Conservation (phyloP, 37 sponge, comb jelly and placozoan genomes). For the Geodia barretti region DNA sequence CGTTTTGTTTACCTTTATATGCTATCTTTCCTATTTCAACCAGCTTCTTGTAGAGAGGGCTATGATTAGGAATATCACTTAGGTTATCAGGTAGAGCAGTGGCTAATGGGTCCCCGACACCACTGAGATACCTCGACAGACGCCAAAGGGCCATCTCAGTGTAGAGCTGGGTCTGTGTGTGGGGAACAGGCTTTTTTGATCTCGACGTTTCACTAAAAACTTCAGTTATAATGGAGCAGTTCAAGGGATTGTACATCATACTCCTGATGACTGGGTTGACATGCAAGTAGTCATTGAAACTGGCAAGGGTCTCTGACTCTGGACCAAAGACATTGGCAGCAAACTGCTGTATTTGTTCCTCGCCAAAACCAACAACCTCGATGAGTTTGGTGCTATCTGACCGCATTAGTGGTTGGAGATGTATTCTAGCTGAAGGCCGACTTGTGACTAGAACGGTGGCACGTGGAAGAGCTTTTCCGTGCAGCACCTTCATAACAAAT, state of each 20-base stretch:
- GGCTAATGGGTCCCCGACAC: background rate
- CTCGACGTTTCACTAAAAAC: background rate
- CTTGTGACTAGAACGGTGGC: conserved; percentile 5
- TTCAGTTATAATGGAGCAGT: background rate
- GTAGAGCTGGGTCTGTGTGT: conserved; percentile 18
- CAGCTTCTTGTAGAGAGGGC: background rate
- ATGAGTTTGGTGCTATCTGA: background rate
- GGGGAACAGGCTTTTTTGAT: conserved; percentile 1
- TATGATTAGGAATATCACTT: background rate
- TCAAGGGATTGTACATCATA: conserved; percentile 18
- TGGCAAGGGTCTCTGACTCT: background rate
- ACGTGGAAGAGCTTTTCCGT: background rate
- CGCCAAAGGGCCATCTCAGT: background rate
- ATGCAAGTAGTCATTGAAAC: background rate
- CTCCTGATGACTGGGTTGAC: background rate
- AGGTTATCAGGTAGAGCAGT: background rate
- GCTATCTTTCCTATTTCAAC: background rate
- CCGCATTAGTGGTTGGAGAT: too few species aligned
- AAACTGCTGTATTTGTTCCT: background rate
- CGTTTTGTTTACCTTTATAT: background rate
- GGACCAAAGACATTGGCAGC: conserved; percentile 8
- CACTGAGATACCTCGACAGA: background rate
- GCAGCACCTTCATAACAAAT: background rate
- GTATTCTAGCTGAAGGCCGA: conserved; percentile 1
- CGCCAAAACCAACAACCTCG: conserved; percentile 6